Percentiles rank a stretch among this genome's conserved stretches.
phyloP scores from a whole-genome alignment of 2,797 vertebrate genomes.

The Clarias fuscus region DNA sequence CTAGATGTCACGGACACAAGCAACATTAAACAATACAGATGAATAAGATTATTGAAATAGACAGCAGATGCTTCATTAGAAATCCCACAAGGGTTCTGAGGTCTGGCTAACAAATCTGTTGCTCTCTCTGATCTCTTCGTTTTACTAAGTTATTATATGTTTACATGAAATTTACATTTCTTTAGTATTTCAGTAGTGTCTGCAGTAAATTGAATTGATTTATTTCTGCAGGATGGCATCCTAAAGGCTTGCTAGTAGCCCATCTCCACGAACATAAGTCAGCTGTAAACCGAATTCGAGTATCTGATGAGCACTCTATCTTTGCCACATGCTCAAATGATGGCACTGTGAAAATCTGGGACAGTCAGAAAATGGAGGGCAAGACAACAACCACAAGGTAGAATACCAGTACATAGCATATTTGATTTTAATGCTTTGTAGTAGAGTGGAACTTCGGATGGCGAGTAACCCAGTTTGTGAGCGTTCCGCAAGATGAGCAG shows the following conservation, averaged over 20 bases:
- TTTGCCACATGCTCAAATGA: conserved; percentile 97
- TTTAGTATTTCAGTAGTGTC: not conserved
- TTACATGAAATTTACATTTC: not conserved
- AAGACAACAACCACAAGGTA: conserved; percentile 97
- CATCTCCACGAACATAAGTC: conserved; percentile 97
- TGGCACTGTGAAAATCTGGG: conserved; percentile 97
- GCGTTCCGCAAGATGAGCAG: too few species aligned
- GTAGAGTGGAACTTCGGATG: too few species aligned
- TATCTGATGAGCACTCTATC: conserved; percentile 95
- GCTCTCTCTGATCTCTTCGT: not conserved
- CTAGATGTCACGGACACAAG: not conserved
- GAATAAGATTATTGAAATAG: not conserved
- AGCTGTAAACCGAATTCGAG: conserved; percentile 90
- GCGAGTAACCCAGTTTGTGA: too few species aligned
- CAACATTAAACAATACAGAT: not conserved
- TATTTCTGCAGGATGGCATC: conserved; percentile 85
- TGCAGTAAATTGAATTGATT: conserved; percentile 17
- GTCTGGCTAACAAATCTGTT: not conserved
- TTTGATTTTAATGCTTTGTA: not conserved
- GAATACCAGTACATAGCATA: not conserved
- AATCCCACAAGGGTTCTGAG: not conserved
- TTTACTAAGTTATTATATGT: not conserved
- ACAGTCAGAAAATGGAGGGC: conserved; percentile 99
- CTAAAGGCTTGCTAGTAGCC: conserved; percentile 92
- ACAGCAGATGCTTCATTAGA: not conserved